Evolutionary conservation across 2,113 vertebrate species (phyloP).

Genomic region (Plecotus auritus): DNA sequence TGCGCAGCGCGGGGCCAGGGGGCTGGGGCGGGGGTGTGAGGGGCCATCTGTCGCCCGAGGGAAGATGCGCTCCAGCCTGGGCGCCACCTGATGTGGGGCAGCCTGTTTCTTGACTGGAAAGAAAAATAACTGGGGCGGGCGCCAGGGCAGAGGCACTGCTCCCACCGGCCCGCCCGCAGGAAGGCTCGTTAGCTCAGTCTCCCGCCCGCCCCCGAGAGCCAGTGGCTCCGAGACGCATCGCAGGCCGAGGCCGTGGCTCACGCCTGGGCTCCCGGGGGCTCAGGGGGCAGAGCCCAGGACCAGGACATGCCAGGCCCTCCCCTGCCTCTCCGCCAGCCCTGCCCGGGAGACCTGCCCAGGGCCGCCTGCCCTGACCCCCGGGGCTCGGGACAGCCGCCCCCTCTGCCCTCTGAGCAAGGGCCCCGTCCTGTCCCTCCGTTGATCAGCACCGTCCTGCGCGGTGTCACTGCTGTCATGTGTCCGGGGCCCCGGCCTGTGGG

Average conservation of each 20-base stretch:
- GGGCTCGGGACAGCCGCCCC: too few species aligned
- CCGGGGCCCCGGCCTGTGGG: too few species aligned
- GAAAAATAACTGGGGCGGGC: conserved; percentile 59
- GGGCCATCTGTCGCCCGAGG: conserved; percentile 66
- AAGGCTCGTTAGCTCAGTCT: conserved; percentile 63
- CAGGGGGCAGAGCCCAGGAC: not conserved
- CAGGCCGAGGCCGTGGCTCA: not conserved
- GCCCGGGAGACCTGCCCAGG: too few species aligned
- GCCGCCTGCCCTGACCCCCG: too few species aligned
- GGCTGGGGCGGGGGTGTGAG: conserved; percentile 48
- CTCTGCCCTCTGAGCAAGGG: too few species aligned
- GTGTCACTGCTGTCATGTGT: too few species aligned
- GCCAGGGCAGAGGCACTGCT: conserved; percentile 45
- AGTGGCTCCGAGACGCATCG: not conserved
- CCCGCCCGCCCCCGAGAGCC: not conserved
- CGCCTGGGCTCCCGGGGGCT: not conserved
- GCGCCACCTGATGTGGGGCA: conserved; percentile 66
- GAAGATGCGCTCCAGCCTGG: conserved; percentile 52
- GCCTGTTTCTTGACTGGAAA: conserved; percentile 71
- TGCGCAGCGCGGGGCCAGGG: conserved; percentile 43
- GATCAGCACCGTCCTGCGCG: too few species aligned
- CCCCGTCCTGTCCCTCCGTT: too few species aligned
- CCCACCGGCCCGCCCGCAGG: conserved; percentile 21
- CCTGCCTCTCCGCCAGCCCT: too few species aligned
- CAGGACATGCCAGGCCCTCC: too few species aligned